phyloP scores from a whole-genome alignment of 2,888 invertebrate species.

The Phragmatobia fuliginosa region DNA sequence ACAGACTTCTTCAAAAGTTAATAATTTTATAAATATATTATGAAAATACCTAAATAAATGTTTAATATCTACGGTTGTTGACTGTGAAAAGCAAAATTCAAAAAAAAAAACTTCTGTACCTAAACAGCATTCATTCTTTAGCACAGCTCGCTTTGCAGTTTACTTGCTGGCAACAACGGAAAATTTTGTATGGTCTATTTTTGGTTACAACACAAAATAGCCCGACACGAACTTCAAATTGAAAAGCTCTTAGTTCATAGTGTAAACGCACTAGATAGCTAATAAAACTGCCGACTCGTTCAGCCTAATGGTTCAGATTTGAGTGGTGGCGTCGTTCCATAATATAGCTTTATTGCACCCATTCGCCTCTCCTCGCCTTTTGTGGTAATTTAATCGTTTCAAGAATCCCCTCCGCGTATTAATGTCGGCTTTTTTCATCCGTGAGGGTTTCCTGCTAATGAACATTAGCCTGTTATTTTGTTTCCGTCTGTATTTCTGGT shows the following conservation, averaged over 20 bases:
- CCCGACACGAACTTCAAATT: constrained; percentile 16
- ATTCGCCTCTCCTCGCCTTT: constrained; percentile 67
- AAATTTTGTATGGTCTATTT: constrained; percentile 9
- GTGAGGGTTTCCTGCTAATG: constrained; percentile 53
- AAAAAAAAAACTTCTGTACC: neutral
- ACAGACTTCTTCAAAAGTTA: neutral
- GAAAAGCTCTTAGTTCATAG: constrained; percentile 36
- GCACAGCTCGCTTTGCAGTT: neutral
- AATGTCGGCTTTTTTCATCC: constrained; percentile 54
- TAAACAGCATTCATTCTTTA: neutral
- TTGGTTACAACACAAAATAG: constrained; percentile 5
- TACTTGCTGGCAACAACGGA: constrained; percentile 1
- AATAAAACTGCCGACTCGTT: constrained; percentile 44
- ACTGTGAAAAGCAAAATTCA: neutral
- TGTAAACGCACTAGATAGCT: constrained; percentile 34
- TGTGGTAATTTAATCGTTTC: constrained; percentile 78
- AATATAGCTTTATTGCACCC: constrained; percentile 67
- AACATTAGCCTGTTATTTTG: constrained; percentile 58
- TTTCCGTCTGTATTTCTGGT: constrained; percentile 32
- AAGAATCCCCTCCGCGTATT: constrained; percentile 58
- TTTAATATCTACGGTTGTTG: neutral
- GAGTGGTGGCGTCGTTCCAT: constrained; percentile 68
- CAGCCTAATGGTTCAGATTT: constrained; percentile 68
- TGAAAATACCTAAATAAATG: neutral
- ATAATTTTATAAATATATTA: neutral